A percentile compares a stretch with the other conserved stretches of the same genome.
phyloP scores from a whole-genome alignment of 1,140 invertebrate species.

The Trialeurodes vaporariorum region DNA sequence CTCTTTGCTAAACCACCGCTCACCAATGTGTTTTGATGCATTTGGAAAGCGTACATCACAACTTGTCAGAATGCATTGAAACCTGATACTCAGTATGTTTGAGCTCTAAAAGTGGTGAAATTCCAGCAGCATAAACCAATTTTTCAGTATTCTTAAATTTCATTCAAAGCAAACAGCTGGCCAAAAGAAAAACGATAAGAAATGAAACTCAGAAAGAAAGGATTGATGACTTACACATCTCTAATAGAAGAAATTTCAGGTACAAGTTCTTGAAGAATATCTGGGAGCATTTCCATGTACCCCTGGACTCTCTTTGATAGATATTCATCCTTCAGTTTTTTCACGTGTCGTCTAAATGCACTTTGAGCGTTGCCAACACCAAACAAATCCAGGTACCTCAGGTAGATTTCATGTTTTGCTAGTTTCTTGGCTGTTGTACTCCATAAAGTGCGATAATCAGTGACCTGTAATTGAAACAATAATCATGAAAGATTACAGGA shows the following conservation, averaged over 20 bases:
- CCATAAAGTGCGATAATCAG: slow-evolving; percentile 77
- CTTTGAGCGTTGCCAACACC: slow-evolving; percentile 71
- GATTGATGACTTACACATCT: slow-evolving; percentile 58
- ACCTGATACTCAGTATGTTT: too few relatives aligned
- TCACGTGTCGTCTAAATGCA: slow-evolving; percentile 68
- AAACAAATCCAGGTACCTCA: slow-evolving; percentile 83
- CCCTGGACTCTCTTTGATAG: slow-evolving; percentile 64
- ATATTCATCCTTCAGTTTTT: slow-evolving; percentile 75
- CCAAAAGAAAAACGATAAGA: too few relatives aligned
- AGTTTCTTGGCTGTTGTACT: slow-evolving; percentile 74
- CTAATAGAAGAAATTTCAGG: slow-evolving; percentile 64
- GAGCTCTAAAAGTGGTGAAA: too few relatives aligned
- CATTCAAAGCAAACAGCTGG: too few relatives aligned
- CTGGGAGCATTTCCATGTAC: slow-evolving; percentile 68
- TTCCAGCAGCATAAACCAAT: too few relatives aligned
- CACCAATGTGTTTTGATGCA: too few relatives aligned
- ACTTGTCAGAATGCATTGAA: too few relatives aligned
- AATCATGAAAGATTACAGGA: too few relatives aligned
- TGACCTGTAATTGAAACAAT: slow-evolving; percentile 33
- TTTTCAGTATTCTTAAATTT: too few relatives aligned
- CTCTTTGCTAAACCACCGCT: too few relatives aligned
- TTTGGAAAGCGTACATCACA: too few relatives aligned
- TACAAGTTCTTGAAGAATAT: slow-evolving; percentile 68
- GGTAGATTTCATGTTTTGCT: slow-evolving; percentile 74
- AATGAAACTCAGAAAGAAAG: too few relatives aligned